Percentiles rank a stretch among this genome's conserved stretches.
These are phyloP conservation scores for Uloborus diversus DNA, from an alignment of 1,140 invertebrate genomes.

Conservation along the genomic window DNA sequence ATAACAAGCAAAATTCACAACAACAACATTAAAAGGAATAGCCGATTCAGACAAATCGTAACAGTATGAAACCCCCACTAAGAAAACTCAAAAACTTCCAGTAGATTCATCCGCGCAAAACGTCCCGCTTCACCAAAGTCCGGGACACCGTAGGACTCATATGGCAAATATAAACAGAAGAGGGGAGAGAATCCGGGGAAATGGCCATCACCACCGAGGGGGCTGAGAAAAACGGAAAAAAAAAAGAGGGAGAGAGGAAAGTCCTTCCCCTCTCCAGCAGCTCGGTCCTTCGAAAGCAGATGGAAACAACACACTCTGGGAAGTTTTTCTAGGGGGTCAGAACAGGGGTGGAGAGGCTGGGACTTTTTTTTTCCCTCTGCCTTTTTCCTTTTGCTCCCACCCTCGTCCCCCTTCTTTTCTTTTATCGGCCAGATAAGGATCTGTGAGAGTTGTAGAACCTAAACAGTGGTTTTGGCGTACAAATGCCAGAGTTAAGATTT, in stretches of 20 bases:
- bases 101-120: no score
- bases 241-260: neutral
- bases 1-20: no score
- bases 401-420: neutral
- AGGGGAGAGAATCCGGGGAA: neutral
- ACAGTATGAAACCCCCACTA: no score
- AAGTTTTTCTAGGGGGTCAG: neutral
- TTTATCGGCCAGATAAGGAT: slow-evolving; percentile 23
- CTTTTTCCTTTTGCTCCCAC: neutral
- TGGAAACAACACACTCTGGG: slow-evolving; percentile 16
- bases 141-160: no score
- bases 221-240: neutral
- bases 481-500: slow-evolving; percentile 20
- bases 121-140: no score
- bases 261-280: neutral
- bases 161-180: no score
- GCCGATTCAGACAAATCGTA: no score
- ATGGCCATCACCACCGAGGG: neutral
- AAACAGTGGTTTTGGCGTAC: slow-evolving; percentile 16
- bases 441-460: neutral
- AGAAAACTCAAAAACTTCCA: no score
- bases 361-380: no score
- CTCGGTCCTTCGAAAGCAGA: slow-evolving; percentile 3
- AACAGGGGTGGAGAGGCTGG: no score
- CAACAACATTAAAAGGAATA: no score